These are phyloP conservation scores for Drosophila repletoides DNA, from an alignment of 1,140 invertebrate genomes.

Conservation along the genomic window DNA sequence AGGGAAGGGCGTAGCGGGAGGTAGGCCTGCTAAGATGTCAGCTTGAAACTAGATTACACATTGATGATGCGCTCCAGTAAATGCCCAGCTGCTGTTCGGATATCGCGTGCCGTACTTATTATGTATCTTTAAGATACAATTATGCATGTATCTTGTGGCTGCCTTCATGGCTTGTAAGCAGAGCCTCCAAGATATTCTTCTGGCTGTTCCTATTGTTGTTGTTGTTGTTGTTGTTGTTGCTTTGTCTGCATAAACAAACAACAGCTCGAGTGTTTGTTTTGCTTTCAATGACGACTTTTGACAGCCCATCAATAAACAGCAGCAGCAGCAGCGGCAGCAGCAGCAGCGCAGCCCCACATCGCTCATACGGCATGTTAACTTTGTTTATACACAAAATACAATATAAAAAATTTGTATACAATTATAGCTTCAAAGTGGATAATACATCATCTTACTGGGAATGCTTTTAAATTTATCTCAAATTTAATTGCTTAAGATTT, in stretches of 20 bases:
- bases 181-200: slow-evolving; percentile 9
- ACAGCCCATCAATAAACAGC: slow-evolving; percentile 59
- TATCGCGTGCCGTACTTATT: slow-evolving; percentile 66
- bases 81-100: slow-evolving; percentile 17
- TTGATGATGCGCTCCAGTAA: slow-evolving; percentile 55
- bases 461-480: not conserved
- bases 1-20: not conserved
- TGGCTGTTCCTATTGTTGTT: not conserved
- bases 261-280: slow-evolving; percentile 41
- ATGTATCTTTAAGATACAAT: slow-evolving; percentile 46
- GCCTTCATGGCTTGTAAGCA: slow-evolving; percentile 30
- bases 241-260: slow-evolving; percentile 24
- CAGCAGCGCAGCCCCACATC: too few species aligned
- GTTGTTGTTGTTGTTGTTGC: not conserved
- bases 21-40: slow-evolving; percentile 5
- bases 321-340: too few species aligned
- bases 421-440: slow-evolving; percentile 13
- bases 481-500: slow-evolving; percentile 11
- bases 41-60: slow-evolving; percentile 25
- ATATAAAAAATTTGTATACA: slow-evolving; percentile 24
- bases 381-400: not conserved
- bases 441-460: slow-evolving; percentile 12
- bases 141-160: slow-evolving; percentile 19
- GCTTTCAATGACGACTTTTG: slow-evolving; percentile 49
- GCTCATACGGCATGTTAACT: slow-evolving; percentile 35